Base-by-base conservation (phyloP, 2,888 invertebrate species). In the Priocnemis perturbator region DNA sequence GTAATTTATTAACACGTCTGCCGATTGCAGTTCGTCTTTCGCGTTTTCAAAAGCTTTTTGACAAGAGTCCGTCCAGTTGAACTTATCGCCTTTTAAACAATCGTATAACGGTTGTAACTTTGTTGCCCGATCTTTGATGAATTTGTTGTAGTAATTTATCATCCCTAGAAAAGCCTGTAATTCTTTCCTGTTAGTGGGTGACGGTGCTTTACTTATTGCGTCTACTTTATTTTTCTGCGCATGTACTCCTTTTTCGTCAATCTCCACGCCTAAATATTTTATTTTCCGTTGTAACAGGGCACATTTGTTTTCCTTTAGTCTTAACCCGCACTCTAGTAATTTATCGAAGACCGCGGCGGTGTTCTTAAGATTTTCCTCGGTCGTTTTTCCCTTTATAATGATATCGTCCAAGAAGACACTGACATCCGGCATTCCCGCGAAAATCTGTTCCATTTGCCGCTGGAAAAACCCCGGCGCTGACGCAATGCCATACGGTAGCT, bases 301-400 rank as follows among this genome's bases (percentile, higher is more conserved):
- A n/a, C n/a, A n/a, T n/a, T n/a, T n/a, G n/a, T n/a, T n/a, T n/a
- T n/a, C n/a, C n/a, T n/a, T n/a, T n/a, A n/a, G n/a, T 0, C 79
- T 82, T 20, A 82, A 64, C 2, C 81, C 81, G 17, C 69, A 70
- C 60, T 77, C 53, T 23, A 71, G 17, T n/a, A n/a, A n/a, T n/a
- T n/a, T n/a, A n/a, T n/a, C n/a, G n/a, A n/a, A n/a, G n/a, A n/a
- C n/a, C n/a, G n/a, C n/a, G n/a, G n/a, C n/a, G n/a, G n/a, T n/a
- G n/a, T n/a, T n/a, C n/a, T n/a, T n/a, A n/a, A n/a, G n/a, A n/a
- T n/a, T n/a, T n/a, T n/a, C n/a, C n/a, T n/a, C n/a, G n/a, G n/a
- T n/a, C n/a, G n/a, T n/a, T 5, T 62, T 30, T 0, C 74, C 81
- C 44, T 45, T 64, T 23, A 79, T 68, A 1, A 79, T 15, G 0